These are phyloP conservation scores for Gymnocephalus cernua DNA, from an alignment of 2,113 vertebrate genomes.

Conservation along the genomic window DNA sequence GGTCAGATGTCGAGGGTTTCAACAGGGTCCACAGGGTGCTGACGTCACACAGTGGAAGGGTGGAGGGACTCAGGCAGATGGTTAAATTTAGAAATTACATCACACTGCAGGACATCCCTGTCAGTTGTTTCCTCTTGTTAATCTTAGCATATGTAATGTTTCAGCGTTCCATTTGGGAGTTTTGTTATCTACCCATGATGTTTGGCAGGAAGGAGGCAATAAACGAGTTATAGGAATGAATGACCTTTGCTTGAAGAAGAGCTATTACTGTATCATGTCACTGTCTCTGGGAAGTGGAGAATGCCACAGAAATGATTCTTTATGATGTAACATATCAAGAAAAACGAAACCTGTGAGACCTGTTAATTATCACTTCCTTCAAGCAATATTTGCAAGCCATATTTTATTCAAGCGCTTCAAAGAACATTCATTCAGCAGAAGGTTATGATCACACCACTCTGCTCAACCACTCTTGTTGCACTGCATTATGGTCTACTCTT, in stretches of 20 bases:
- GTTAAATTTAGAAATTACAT: conserved; percentile 68
- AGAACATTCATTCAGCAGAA: not conserved
- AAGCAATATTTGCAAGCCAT: not conserved
- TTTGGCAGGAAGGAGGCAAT: conserved; percentile 36
- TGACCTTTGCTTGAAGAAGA: conserved; percentile 26
- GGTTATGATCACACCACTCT: not conserved
- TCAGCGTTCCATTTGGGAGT: not conserved
- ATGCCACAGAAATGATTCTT: conserved; percentile 13
- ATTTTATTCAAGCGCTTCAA: not conserved
- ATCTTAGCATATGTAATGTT: conserved; percentile 9
- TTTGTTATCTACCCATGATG: conserved; percentile 12
- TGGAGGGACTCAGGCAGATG: conserved; percentile 17
- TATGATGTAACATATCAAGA: not conserved
- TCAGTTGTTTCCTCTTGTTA: conserved; percentile 18
- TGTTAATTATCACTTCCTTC: not conserved
- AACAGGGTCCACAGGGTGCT: conserved; percentile 51
- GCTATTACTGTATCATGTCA: conserved; percentile 29
- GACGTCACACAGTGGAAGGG: conserved; percentile 31
- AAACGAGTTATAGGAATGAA: conserved; percentile 26
- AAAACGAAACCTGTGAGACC: not conserved
- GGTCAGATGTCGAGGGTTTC: conserved; percentile 57
- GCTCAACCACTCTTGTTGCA: not conserved
- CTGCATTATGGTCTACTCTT: not conserved
- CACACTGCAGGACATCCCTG: conserved; percentile 43
- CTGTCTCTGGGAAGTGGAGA: conserved; percentile 22